A percentile compares a stretch with the other conserved stretches of the same genome.
phyloP scores from a whole-genome alignment of 2,797 vertebrate genomes.

The Epinephelus malabaricus region DNA sequence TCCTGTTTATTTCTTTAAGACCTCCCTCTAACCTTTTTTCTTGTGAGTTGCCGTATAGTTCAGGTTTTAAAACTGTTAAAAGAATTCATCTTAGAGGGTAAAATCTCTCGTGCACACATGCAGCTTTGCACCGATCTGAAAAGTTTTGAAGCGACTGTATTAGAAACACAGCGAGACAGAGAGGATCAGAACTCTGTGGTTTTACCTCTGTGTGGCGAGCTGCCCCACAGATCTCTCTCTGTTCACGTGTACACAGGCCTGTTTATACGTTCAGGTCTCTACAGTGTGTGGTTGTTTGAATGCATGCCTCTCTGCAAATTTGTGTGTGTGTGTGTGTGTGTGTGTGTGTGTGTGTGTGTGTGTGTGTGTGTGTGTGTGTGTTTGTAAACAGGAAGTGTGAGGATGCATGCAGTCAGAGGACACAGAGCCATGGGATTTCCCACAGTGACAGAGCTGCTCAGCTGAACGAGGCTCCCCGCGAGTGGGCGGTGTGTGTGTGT shows the following conservation, averaged over 20 bases:
- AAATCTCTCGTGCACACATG: neutral
- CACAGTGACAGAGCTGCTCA: constrained; percentile 63
- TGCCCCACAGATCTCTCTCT: neutral
- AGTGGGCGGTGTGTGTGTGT: constrained; percentile 35
- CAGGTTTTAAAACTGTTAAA: neutral
- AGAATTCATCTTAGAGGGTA: neutral
- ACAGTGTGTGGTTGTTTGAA: neutral
- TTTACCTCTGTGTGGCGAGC: constrained; percentile 7
- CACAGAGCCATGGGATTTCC: constrained; percentile 75
- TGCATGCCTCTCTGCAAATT: constrained; percentile 13
- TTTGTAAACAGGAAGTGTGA: constrained; percentile 83
- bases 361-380: constrained; percentile 31
- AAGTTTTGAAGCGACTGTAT: neutral
- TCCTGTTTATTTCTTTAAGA: accelerated
- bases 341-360: too few relatives aligned
- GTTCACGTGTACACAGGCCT: neutral
- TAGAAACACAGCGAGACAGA: neutral
- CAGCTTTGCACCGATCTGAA: neutral
- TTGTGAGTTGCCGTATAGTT: neutral
- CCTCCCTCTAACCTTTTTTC: neutral
- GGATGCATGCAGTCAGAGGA: constrained; percentile 70
- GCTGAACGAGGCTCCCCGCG: constrained; percentile 46
- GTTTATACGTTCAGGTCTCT: neutral
- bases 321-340: too few relatives aligned
- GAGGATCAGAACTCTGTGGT: neutral